A percentile compares a stretch with the other conserved stretches of the same genome.
These are phyloP conservation scores for Hassar affinis DNA, from an alignment of 2,113 vertebrate genomes.

Conservation along the genomic window DNA sequence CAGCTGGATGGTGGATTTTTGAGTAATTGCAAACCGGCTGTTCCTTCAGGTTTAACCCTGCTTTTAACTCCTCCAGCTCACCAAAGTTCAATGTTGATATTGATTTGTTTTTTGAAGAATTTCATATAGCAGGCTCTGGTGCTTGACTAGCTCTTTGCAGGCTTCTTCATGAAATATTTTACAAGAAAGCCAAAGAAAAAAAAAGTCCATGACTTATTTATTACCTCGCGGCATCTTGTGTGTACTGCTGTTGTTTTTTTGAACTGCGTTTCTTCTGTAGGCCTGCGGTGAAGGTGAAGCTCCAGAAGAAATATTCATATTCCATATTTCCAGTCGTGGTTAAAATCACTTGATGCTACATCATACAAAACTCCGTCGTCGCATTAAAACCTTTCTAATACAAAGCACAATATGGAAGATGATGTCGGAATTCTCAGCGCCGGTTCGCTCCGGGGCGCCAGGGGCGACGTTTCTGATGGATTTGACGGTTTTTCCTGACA, in stretches of 20 bases:
- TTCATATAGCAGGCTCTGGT: not conserved
- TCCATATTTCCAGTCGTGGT: not conserved
- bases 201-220: constrained; percentile 7
- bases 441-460: not conserved
- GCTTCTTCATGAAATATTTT: constrained; percentile 21
- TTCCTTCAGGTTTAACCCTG: constrained; percentile 17
- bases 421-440: not conserved
- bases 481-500: not conserved
- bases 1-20: not conserved
- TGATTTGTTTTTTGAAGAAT: constrained; percentile 18
- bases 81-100: not conserved
- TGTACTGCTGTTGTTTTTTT: not conserved
- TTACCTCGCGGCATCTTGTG: not conserved
- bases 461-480: not conserved
- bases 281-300: not conserved
- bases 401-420: not conserved
- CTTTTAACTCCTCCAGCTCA: not conserved
- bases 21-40: constrained; percentile 11
- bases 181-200: not conserved
- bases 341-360: not conserved
- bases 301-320: not conserved
- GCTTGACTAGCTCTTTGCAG: not conserved
- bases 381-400: not conserved
- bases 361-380: not conserved
- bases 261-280: not conserved